Base-by-base conservation (phyloP, 2,888 invertebrate genomes). In the Microplitis manilae region DNA sequence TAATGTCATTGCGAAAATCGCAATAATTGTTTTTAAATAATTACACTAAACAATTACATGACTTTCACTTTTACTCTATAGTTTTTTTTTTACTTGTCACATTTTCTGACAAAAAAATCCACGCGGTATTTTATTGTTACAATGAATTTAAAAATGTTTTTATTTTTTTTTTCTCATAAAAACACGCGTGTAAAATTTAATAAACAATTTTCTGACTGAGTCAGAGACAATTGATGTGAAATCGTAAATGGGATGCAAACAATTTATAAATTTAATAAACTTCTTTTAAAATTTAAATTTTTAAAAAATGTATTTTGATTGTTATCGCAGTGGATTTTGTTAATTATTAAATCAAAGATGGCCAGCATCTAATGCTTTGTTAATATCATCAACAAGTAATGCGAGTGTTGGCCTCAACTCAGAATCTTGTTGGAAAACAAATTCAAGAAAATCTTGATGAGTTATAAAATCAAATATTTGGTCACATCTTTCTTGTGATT, bases 401-500 rank as follows among this genome's bases (percentile, higher is more conserved):
- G 85, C 89, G 8, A 90, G 87, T 5, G 83, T 82, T 15, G 86
- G 81, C 78, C 87, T 86, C 68, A 87, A 85, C 67, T 88, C 87
- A 15, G 89, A 88, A 77, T 88, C 86, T 67, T 87, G 87, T 67
- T 85, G 83, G 77, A 90, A 90, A 1, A 87, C 85, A 59, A 85
- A 86, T 68, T 90, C 89, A 75, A 90, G 83, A 77, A 90, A 90
- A 70, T 90, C 89, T 8, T 87, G 85, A 77, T 89, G 86, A 38
- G 84, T 86, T 68, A 90, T 81, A 79, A 90, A 90, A 79, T 90
- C 88, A 80, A 97, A 96, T 9, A 97, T 94, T 74, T 94, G 93
- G 77, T 96, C 95, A 76, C 96, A 94, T 2, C 97, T 92, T 1
- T 93, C 92, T 61, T 95, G 91, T 0, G 96, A 96, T 88, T 97